Evolutionary conservation across 2,797 vertebrate species (phyloP).

Genomic region (Nasua narica): DNA sequence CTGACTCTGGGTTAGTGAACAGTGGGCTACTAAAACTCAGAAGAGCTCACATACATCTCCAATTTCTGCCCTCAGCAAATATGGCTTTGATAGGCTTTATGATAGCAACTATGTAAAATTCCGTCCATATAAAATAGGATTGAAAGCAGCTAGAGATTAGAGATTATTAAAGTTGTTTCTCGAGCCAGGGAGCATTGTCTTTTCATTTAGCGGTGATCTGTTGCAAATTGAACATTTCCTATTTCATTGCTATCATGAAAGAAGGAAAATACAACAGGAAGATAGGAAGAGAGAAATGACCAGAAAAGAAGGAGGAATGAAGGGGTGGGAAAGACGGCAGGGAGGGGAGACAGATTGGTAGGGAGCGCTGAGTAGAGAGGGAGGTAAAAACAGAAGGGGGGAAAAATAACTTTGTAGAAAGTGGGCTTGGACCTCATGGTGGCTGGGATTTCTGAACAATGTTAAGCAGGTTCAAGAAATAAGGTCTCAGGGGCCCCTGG

Average conservation of each 20-base stretch:
- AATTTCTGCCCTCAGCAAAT: background rate
- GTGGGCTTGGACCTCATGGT: background rate
- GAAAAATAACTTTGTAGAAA: background rate
- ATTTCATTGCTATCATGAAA: background rate
- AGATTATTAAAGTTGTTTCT: slow-evolving; percentile 19
- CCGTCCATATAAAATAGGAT: background rate
- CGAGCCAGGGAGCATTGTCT: background rate
- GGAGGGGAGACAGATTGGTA: background rate
- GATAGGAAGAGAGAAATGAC: background rate
- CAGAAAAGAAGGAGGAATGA: background rate
- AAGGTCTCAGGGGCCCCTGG: no score
- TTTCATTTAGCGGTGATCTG: background rate
- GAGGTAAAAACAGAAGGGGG: background rate
- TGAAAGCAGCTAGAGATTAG: background rate
- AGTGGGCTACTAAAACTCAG: slow-evolving; percentile 38
- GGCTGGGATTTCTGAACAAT: background rate
- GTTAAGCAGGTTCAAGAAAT: background rate
- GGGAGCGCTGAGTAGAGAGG: background rate
- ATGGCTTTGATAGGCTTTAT: slow-evolving; percentile 12
- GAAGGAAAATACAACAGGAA: background rate
- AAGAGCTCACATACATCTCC: background rate
- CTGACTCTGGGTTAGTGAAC: background rate
- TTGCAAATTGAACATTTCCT: background rate
- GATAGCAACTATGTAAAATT: background rate
- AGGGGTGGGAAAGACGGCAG: background rate